phyloP scores from a whole-genome alignment of 2,797 vertebrate genomes.

The Coregonus ussuriensis region DNA sequence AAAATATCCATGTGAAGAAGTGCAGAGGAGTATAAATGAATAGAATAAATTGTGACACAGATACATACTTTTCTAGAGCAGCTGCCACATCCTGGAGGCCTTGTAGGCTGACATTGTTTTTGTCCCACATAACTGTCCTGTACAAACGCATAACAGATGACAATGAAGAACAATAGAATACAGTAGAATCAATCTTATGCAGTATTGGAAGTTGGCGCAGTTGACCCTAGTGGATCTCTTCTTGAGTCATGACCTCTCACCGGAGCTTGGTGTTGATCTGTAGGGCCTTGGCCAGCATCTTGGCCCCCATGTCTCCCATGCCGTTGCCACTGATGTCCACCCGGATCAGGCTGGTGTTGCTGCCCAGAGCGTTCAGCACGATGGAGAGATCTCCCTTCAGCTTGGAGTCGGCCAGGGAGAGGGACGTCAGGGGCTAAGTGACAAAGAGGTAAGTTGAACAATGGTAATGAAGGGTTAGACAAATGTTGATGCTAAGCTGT shows the following conservation, averaged over 20 bases:
- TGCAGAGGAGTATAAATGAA: background rate
- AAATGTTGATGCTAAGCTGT: background rate
- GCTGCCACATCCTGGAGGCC: conserved; percentile 95
- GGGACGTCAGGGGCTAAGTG: conserved; percentile 86
- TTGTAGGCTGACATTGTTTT: conserved; percentile 89
- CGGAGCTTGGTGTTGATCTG: conserved; percentile 98
- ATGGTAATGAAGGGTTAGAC: background rate
- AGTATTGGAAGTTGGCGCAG: background rate
- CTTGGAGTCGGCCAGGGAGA: conserved; percentile 93
- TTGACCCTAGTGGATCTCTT: background rate
- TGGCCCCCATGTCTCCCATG: conserved; percentile 98
- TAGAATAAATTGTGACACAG: background rate
- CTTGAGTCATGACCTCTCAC: conserved; percentile 59
- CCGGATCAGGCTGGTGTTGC: conserved; percentile 89
- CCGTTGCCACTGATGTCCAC: conserved; percentile 95
- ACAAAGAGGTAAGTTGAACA: background rate
- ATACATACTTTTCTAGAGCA: conserved; percentile 90
- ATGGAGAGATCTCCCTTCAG: conserved; percentile 92
- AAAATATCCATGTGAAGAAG: background rate
- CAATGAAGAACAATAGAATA: background rate
- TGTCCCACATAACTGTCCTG: conserved; percentile 96
- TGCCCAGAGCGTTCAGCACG: conserved; percentile 92
- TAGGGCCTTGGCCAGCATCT: conserved; percentile 95
- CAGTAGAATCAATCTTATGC: background rate
- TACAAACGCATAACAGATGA: conserved; percentile 8